A percentile compares a stretch with the other conserved stretches of the same genome.
These are phyloP conservation scores for Mastacembelus armatus DNA, from an alignment of 2,797 vertebrate species.

Conservation along the genomic window DNA sequence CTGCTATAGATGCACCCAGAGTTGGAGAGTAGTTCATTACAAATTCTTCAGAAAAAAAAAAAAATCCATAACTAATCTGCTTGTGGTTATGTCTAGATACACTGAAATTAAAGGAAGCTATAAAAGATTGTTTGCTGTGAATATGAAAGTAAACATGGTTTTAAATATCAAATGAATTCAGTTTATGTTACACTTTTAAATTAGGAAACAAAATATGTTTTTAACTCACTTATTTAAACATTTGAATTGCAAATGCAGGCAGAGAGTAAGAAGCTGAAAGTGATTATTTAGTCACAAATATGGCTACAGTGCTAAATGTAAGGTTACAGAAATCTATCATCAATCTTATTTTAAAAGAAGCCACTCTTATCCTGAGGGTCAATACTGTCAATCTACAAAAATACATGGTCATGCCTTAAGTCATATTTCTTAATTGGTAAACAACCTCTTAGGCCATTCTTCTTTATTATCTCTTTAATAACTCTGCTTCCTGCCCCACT, in stretches of 20 bases:
- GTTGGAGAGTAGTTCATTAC: background rate
- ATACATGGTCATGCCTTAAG: slow-evolving; percentile 27
- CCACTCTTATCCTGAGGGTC: slow-evolving; percentile 20
- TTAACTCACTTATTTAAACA: background rate
- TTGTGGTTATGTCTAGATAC: background rate
- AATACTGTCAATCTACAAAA: slow-evolving; percentile 34
- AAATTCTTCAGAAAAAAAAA: slow-evolving; percentile 4
- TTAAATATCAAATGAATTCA: background rate
- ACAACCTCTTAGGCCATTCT: slow-evolving; percentile 29
- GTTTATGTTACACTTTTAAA: background rate
- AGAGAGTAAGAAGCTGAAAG: background rate
- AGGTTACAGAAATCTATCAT: slow-evolving; percentile 14
- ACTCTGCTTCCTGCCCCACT: slow-evolving; percentile 6
- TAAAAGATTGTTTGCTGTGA: background rate
- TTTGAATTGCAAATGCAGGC: background rate
- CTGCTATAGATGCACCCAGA: background rate
- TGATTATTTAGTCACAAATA: background rate
- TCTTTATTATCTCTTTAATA: slow-evolving; percentile 49
- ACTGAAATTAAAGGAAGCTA: background rate
- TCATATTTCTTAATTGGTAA: slow-evolving; percentile 51
- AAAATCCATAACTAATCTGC: background rate
- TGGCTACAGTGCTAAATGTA: slow-evolving; percentile 2
- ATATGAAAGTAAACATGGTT: background rate
- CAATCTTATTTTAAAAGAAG: background rate
- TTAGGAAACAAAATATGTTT: background rate